Conservation (phyloP, 2,113 vertebrate species). For the Limnothrissa miodon region DNA sequence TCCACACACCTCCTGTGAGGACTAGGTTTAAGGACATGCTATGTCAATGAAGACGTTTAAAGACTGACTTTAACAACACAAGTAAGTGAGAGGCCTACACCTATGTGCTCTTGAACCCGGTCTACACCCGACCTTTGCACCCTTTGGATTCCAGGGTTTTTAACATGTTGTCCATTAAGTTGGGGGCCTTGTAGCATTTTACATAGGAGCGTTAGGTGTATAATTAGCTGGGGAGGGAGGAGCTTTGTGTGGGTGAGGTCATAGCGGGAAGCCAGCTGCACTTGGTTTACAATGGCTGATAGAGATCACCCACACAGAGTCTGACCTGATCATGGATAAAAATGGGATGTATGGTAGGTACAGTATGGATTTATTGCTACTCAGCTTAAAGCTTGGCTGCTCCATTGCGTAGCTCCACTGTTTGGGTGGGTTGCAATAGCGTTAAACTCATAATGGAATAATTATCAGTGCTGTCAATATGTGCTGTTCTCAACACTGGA, state of each 20-base stretch:
- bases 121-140: background rate
- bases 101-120: background rate
- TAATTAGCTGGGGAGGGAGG: slow-evolving; percentile 9
- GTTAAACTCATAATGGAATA: background rate
- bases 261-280: background rate
- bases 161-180: background rate
- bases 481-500: background rate
- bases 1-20: background rate
- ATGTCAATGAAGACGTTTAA: background rate
- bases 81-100: too few relatives aligned
- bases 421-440: background rate
- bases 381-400: background rate
- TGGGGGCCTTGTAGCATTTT: background rate
- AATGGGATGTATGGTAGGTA: background rate
- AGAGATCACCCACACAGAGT: background rate
- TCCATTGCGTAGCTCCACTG: background rate
- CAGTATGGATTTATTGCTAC: background rate
- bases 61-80: too few relatives aligned
- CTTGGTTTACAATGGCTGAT: background rate
- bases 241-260: background rate
- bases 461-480: background rate
- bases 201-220: background rate
- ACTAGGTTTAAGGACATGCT: background rate
- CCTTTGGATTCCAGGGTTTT: background rate
- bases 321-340: background rate